Evolutionary conservation across 1,140 invertebrate species (phyloP).

Genomic region (Drosophila nigrodunni): DNA sequence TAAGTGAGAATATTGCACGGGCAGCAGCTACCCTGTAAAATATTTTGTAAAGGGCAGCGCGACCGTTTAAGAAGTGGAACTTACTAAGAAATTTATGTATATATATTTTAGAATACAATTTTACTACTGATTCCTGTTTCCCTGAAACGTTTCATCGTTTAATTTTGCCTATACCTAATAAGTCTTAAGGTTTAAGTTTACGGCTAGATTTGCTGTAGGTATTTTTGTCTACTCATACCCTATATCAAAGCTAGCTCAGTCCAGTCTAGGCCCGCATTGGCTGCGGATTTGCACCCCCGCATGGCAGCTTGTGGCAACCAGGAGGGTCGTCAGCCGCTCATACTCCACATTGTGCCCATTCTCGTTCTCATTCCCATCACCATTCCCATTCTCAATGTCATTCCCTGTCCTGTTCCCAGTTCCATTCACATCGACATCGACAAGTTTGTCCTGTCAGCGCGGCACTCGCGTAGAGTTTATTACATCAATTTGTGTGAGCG

Average conservation of each 20-base stretch:
- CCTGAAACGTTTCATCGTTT: too few species aligned
- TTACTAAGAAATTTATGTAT: too few species aligned
- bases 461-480: slow-evolving; percentile 73
- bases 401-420: neutral
- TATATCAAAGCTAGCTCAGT: slow-evolving; percentile 4
- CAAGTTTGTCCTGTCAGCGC: slow-evolving; percentile 81
- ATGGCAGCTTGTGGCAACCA: slow-evolving; percentile 21
- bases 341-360: neutral
- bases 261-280: slow-evolving; percentile 40
- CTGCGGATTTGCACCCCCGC: slow-evolving; percentile 63
- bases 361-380: neutral
- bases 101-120: too few species aligned
- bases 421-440: slow-evolving; percentile 56
- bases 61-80: too few species aligned
- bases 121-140: too few species aligned
- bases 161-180: too few species aligned
- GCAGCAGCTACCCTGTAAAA: slow-evolving; percentile 30
- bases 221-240: neutral
- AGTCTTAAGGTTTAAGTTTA: too few species aligned
- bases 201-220: neutral
- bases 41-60: neutral
- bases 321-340: slow-evolving; percentile 31
- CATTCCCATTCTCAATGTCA: slow-evolving; percentile 13
- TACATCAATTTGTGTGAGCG: slow-evolving; percentile 76
- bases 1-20: neutral